Conservation (phyloP, 2,113 vertebrate species). For the Eleginops maclovinus region DNA sequence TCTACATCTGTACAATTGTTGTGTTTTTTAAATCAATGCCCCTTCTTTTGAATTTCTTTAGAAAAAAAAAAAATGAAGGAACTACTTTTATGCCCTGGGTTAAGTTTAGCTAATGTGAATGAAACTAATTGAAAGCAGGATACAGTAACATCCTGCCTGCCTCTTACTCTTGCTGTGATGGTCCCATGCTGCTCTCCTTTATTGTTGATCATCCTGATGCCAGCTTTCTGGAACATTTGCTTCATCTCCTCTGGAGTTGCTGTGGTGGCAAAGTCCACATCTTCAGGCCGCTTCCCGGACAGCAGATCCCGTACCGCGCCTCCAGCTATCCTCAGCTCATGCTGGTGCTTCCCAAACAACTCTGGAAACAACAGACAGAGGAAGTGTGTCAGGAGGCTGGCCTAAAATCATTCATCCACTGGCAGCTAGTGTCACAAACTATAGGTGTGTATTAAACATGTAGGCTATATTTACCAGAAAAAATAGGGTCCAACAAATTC, state of each 20-base stretch:
- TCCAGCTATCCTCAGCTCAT: slow-evolving; percentile 94
- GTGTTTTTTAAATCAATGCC: too few relatives aligned
- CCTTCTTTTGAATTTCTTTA: too few relatives aligned
- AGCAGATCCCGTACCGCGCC: slow-evolving; percentile 95
- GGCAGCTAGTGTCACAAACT: too few relatives aligned
- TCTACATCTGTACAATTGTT: too few relatives aligned
- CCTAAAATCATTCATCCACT: too few relatives aligned
- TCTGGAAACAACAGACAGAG: slow-evolving; percentile 75
- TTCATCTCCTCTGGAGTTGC: slow-evolving; percentile 96
- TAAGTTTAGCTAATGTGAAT: background rate
- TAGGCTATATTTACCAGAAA: too few relatives aligned
- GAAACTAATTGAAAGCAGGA: background rate
- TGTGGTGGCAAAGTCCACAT: slow-evolving; percentile 96
- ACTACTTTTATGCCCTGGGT: too few relatives aligned
- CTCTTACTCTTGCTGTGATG: slow-evolving; percentile 92
- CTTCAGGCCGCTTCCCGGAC: slow-evolving; percentile 89
- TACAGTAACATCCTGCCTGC: background rate
- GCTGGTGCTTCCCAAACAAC: slow-evolving; percentile 89
- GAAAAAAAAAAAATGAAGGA: too few relatives aligned
- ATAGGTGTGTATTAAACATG: too few relatives aligned
- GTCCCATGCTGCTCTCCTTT: slow-evolving; percentile 97
- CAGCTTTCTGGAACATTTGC: slow-evolving; percentile 88
- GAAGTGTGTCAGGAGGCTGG: too few relatives aligned
- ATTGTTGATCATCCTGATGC: slow-evolving; percentile 95
- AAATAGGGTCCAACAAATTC: too few relatives aligned